Evolutionary conservation across 92 coral and sea anemone species (phyloP).

Genomic region (Scolanthus callimorphus): DNA sequence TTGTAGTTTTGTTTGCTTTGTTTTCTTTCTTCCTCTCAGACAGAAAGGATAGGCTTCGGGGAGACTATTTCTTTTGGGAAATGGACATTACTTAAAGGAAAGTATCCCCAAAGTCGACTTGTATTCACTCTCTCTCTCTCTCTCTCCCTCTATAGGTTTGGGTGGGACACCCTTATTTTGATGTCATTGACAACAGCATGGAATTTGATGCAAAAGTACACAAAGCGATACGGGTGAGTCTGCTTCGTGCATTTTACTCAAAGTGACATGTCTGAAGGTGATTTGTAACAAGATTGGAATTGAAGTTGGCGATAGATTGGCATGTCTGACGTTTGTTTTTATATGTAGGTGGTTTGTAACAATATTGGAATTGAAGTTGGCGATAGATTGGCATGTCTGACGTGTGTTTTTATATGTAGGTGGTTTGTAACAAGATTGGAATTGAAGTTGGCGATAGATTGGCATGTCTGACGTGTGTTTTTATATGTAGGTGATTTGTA

Average conservation of each 20-base stretch:
- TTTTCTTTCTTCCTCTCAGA: too few species aligned
- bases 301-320: constrained; percentile 77
- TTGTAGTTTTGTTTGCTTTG: too few species aligned
- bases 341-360: constrained; percentile 87
- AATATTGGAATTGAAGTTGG: constrained; percentile 79
- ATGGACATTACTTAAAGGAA: too few species aligned
- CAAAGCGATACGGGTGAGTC: constrained; percentile 77
- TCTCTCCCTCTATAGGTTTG: constrained; percentile 46
- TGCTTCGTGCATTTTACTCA: too few species aligned
- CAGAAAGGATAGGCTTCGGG: too few species aligned
- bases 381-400: constrained; percentile 80
- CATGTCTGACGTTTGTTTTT: too few species aligned
- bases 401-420: too few species aligned
- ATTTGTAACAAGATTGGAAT: constrained; percentile 83
- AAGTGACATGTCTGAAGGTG: too few species aligned
- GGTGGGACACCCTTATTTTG: constrained; percentile 98
- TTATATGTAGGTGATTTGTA: constrained; percentile 91
- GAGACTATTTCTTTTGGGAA: too few species aligned
- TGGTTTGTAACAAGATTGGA: constrained; percentile 81
- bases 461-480: too few species aligned
- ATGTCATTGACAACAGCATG: constrained; percentile 73
- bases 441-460: constrained; percentile 82
- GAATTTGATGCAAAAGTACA: constrained; percentile 82
- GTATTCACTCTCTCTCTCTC: neutral
- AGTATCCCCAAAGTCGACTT: too few species aligned